These are phyloP conservation scores for Blera fallax DNA, from an alignment of 2,888 invertebrate genomes.

Conservation along the genomic window DNA sequence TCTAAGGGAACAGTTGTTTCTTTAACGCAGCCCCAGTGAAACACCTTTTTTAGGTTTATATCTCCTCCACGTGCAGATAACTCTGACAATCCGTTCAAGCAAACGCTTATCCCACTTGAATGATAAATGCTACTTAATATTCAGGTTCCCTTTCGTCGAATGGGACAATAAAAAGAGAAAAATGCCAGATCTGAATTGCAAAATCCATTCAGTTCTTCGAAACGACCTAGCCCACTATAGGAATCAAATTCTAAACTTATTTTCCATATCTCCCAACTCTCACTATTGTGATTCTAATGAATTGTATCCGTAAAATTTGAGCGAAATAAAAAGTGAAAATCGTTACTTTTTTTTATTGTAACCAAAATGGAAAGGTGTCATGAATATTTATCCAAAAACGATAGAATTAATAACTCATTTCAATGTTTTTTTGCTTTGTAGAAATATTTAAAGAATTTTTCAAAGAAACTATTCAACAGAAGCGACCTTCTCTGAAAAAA, in stretches of 20 bases:
- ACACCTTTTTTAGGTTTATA: not conserved
- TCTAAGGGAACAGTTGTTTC: too few relatives aligned
- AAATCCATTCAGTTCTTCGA: not conserved
- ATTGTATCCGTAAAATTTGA: not conserved
- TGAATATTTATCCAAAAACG: not conserved
- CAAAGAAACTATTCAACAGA: not conserved
- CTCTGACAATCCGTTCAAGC: not conserved
- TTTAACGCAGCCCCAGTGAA: too few relatives aligned
- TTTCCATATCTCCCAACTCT: not conserved
- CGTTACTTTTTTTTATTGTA: too few relatives aligned
- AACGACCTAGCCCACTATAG: not conserved
- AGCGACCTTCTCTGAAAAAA: not conserved
- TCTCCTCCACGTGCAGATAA: not conserved
- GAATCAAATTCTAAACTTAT: not conserved
- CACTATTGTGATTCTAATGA: not conserved
- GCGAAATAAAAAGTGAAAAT: not conserved
- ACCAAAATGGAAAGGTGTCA: not conserved
- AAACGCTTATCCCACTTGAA: not conserved
- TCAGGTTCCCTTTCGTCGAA: not conserved
- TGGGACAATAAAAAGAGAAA: not conserved
- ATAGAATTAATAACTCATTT: too few relatives aligned
- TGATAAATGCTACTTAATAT: not conserved
- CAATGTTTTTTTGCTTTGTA: too few relatives aligned
- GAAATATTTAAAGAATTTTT: not conserved
- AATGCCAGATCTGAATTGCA: not conserved